These are phyloP conservation scores for Drosophila guanche DNA, from an alignment of 1,140 invertebrate genomes.

Conservation along the genomic window DNA sequence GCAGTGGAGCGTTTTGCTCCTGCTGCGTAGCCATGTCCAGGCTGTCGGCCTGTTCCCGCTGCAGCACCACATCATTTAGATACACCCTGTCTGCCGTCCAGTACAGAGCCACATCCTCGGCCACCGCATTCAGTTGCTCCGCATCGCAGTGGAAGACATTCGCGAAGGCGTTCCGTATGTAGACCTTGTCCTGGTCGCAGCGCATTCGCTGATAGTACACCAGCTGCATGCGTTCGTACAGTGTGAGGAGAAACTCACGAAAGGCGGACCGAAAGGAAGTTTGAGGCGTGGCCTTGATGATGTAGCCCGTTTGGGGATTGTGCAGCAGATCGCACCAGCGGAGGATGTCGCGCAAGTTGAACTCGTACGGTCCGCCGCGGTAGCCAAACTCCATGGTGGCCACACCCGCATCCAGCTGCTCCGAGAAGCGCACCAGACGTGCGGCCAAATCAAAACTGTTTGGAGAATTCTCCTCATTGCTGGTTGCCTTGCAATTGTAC, in stretches of 20 bases:
- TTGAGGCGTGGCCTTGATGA: slow-evolving; percentile 4
- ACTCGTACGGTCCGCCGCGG: slow-evolving; percentile 96
- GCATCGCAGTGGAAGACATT: slow-evolving; percentile 72
- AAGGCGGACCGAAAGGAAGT: slow-evolving; percentile 43
- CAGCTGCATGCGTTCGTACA: slow-evolving; percentile 82
- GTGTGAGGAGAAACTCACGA: slow-evolving; percentile 62
- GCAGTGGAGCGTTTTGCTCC: slow-evolving; percentile 49
- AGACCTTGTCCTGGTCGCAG: slow-evolving; percentile 73
- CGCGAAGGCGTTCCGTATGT: slow-evolving; percentile 70
- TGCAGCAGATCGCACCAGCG: slow-evolving; percentile 92
- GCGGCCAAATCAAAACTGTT: slow-evolving; percentile 85
- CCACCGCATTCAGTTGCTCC: slow-evolving; percentile 59
- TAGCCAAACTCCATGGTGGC: slow-evolving; percentile 88
- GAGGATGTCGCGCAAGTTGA: slow-evolving; percentile 97
- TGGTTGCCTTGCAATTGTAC: not conserved
- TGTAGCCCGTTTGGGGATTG: slow-evolving; percentile 67
- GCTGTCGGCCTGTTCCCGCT: slow-evolving; percentile 34
- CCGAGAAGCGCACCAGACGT: slow-evolving; percentile 93
- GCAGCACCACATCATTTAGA: slow-evolving; percentile 74
- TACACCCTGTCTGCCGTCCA: slow-evolving; percentile 77
- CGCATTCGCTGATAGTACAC: slow-evolving; percentile 83
- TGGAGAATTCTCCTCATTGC: not conserved
- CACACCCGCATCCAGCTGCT: slow-evolving; percentile 87
- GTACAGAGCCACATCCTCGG: slow-evolving; percentile 77
- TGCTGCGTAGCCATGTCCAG: slow-evolving; percentile 24